These are phyloP conservation scores for Adelges cooleyi DNA, from an alignment of 1,140 invertebrate genomes.

Conservation along the genomic window DNA sequence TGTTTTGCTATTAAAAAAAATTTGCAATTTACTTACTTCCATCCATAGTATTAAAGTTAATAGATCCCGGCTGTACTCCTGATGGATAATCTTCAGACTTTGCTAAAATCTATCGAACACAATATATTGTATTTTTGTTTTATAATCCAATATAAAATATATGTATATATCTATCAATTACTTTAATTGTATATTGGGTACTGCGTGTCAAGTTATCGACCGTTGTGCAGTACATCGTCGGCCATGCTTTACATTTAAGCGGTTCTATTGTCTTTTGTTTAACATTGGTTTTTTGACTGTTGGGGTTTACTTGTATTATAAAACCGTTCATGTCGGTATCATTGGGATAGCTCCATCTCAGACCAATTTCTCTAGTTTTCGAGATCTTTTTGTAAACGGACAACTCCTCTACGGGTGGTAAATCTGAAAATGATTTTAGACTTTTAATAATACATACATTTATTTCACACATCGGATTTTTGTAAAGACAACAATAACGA, in stretches of 20 bases:
- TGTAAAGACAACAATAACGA: no score
- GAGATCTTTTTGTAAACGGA: neutral
- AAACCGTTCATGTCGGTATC: neutral
- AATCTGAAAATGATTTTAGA: neutral
- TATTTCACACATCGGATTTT: no score
- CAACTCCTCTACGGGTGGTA: neutral
- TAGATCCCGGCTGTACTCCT: neutral
- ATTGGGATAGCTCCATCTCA: neutral
- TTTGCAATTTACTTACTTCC: neutral
- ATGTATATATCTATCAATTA: neutral
- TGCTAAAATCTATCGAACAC: neutral
- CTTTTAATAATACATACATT: neutral
- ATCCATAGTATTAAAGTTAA: neutral
- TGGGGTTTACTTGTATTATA: neutral
- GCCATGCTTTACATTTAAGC: neutral
- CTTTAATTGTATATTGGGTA: neutral
- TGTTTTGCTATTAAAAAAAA: no score
- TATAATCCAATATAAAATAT: neutral
- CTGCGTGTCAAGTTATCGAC: neutral
- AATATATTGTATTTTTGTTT: neutral
- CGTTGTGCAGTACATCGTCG: neutral
- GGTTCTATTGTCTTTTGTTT: neutral
- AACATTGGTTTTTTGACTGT: neutral
- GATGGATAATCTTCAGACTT: neutral
- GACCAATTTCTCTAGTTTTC: neutral